Percentiles rank a stretch among this genome's conserved stretches.
These are phyloP conservation scores for Lydus trimaculatus DNA, from an alignment of 2,888 invertebrate species.

Conservation along the genomic window DNA sequence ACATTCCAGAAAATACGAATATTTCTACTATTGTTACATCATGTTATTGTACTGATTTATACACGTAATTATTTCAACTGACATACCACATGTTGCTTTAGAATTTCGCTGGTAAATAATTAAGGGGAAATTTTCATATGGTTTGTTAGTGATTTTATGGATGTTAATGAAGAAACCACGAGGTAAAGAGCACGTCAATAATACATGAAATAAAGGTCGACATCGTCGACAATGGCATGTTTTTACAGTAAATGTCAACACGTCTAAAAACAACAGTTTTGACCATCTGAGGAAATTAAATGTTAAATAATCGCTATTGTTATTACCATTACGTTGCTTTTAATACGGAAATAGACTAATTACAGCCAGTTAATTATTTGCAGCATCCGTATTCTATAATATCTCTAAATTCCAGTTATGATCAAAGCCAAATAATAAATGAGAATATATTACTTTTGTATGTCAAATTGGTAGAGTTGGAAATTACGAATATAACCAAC, in stretches of 20 bases:
- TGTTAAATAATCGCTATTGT: background rate
- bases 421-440: background rate
- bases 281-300: background rate
- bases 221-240: background rate
- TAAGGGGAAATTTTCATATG: background rate
- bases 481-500: background rate
- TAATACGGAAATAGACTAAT: background rate
- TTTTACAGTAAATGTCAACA: background rate
- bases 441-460: background rate
- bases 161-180: background rate
- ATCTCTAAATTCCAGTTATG: background rate
- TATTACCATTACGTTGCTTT: background rate
- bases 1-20: background rate
- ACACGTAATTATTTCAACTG: background rate
- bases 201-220: background rate
- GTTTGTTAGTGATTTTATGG: background rate
- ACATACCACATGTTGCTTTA: constrained; percentile 1
- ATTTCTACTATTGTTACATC: background rate
- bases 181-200: background rate
- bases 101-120: background rate
- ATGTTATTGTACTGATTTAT: background rate
- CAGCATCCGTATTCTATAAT: background rate
- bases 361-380: background rate
- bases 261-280: background rate
- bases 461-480: background rate